Base-by-base conservation (phyloP, 2,888 invertebrate species). In the Protonemura montana region DNA sequence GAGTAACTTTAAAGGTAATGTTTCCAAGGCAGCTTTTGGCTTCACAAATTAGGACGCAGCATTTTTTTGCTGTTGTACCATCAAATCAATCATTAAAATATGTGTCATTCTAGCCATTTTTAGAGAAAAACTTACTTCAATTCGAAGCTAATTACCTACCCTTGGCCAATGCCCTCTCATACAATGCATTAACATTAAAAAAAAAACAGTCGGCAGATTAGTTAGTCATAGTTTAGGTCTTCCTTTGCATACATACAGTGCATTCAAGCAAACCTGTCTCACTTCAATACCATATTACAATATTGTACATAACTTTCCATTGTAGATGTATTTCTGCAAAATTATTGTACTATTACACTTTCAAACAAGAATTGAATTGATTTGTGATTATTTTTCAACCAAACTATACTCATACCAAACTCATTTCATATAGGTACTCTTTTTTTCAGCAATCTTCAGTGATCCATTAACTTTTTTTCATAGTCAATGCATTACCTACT, bases 261-360 rank as follows among this genome's bases (percentile, higher is more conserved):
- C 87, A 86, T 87, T 86, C 85, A 82, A 87, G 84, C 84, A 86
- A 82, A 85, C n/a, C 82, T 88, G 87, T 88, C 87, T 86, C 86
- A 87, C 88, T 88, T 85, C 81, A 86, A 87, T 87, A 86, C 85
- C 86, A 86, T 87, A 87, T 59, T 59, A 59, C 59, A 59, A 59
- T 59, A 86, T 87, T 88, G 84, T 84, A 84, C 59, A 84, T 84
- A 84, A 88, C 85, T 87, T 88, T 87, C 87, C 87, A 88, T 35
- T 88, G 88, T 88, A 88, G 88, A 88, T 86, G 87, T 88, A 88
- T 86, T 87, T 87, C 88, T 88, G 88, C 87, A 88, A 88, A 86
- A 86, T 30, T 85, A 86, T 87, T 87, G 87, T 88, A 88, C 86
- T 76, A 87, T 88, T 87, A 88, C 88, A 88, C 87, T 87, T 86